Evolutionary conservation across 2,113 vertebrate species (phyloP), one percentile per base, ranked within the genome.

Genomic region (Psettodes erumei): DNA sequence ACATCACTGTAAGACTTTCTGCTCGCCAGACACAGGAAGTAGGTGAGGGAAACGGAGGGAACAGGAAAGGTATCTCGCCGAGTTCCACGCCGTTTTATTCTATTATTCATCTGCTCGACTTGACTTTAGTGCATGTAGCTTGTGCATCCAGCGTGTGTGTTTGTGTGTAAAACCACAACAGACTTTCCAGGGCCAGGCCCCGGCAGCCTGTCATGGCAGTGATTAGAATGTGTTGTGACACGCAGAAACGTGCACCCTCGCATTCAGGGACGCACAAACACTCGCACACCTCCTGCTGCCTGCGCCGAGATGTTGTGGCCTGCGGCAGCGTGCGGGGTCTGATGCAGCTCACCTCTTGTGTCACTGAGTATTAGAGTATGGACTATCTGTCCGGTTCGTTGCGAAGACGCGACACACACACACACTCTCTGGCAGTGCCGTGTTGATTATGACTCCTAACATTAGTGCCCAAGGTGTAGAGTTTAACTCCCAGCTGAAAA

Each of bases 321-420:
- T 86, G 77, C 81, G 87, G 88, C 88, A 71, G 51, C 71, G 68
- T 78, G 58, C 67, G 64, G 67, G 81, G 83, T 84, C 87, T 85
- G 77, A 65, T 71, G 79, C 72, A 86, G 72, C 81, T 90, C 88
- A 87, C 90, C 86, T 84, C 77, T 82, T 45, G 76, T 88, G 91
- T 91, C 91, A 83, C 76, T 61, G 79, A 87, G 81, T 75, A 71
- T 89, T 90, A 86, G 76, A 74, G 83, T 81, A 81, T 82, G 65
- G 77, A 85, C 81, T 81, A 64, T 84, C 77, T 89, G 84, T 85
- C 84, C 47, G 64, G 42, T 83, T 87, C 66, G 72, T 70, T 83
- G 67, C 28, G 30, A 28, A 77, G 1, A 60, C 37, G 27, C 53
- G 61, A 28, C 45, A 51, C 32, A 58, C 59, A 67, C 60, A 21